Evolutionary conservation across 2,113 vertebrate genomes (phyloP), one percentile per base, ranked within the genome.

Genomic region (Astur gentilis): DNA sequence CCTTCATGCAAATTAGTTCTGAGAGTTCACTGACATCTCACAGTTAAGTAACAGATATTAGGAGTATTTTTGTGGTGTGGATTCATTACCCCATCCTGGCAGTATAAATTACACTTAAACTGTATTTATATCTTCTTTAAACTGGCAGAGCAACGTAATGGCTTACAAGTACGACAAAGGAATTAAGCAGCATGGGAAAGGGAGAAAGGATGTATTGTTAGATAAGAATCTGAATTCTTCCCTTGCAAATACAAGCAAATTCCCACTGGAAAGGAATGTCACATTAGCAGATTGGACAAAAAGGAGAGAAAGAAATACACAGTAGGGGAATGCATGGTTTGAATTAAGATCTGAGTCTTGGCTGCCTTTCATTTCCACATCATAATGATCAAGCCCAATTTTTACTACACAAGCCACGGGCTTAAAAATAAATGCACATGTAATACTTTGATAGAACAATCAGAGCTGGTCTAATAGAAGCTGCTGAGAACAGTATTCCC

Each of bases 331-430:
- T 64, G 78, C 66, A 69, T 91, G 73, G 93, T 69, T 96, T 93
- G 89, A 96, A 89, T 96, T 82, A 83, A 95, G 78, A 91, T 96
- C 95, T 94, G 93, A 93, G 84, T 76, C 91, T 76, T 89, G 91
- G 87, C 91, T 91, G 84, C 70, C 80, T 93, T 94, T 96, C 87
- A 85, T 94, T 95, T 91, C 90, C 89, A 82, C 91, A 80, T 91
- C 65, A 17, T 82, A 82, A 82, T 0, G 0, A 93, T 96, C 84
- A 83, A 94, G 52, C 57, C 87, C 16, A 61, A 38, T 84, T 91
- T 92, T 91, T 94, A 32, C 73, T 87, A 67, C 84, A 83, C 52
- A 65, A 84, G 61, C 57, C 78, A 91, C 73, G 23, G 84, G 84
- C 84, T 93, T 93, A 61, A 79, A 91, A 96, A 85, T 93, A 96